Evolutionary conservation across 2,888 invertebrate species (phyloP).

Genomic region (Mimumesa dahlbomi): DNA sequence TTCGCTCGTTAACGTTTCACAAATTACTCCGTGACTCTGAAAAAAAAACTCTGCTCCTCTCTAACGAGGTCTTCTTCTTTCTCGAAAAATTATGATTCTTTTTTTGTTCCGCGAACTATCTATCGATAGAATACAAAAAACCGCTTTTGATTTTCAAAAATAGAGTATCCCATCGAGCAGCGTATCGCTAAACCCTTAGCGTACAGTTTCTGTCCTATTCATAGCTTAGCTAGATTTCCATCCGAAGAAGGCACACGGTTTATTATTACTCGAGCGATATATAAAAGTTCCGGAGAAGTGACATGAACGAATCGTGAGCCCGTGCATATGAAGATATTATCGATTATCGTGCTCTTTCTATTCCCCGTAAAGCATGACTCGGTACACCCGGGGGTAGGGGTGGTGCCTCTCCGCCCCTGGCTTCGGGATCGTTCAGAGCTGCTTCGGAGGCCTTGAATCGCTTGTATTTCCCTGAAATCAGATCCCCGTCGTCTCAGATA

Average conservation of each 20-base stretch:
- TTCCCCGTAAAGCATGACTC: constrained; percentile 69
- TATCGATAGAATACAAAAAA: no score
- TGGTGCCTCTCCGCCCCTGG: constrained; percentile 66
- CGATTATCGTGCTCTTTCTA: constrained; percentile 72
- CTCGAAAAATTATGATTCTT: background rate
- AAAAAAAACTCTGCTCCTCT: no score
- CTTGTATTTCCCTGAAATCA: constrained; percentile 75
- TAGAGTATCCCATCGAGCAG: no score
- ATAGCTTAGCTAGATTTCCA: no score
- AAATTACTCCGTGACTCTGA: no score
- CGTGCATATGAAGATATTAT: no score
- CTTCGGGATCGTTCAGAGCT: constrained; percentile 73
- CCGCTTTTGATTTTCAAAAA: no score
- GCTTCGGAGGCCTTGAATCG: constrained; percentile 77
- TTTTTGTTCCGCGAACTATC: no score
- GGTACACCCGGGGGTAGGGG: constrained; percentile 74
- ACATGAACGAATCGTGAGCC: no score
- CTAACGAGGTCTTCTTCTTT: background rate
- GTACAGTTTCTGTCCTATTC: constrained; percentile 11
- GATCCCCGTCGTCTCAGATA: no score
- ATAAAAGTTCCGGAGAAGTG: no score
- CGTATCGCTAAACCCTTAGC: no score
- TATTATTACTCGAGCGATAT: constrained; percentile 34
- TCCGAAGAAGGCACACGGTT: constrained; percentile 50
- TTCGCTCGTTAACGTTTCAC: background rate